Base-by-base conservation (phyloP, 2,113 vertebrate genomes). In the Trochalopteron elliotii region DNA sequence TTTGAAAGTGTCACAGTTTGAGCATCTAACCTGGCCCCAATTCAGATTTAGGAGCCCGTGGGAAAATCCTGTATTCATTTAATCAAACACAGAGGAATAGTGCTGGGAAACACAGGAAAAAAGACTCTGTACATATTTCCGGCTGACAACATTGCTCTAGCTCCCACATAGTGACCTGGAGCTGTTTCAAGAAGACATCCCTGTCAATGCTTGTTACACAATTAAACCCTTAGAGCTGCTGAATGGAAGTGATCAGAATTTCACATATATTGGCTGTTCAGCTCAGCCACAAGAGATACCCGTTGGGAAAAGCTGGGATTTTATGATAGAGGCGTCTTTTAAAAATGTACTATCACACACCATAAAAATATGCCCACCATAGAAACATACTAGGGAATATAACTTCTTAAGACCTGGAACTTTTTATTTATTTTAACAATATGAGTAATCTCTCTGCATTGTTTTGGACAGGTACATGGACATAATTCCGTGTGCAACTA, bases 21-120 rank as follows among this genome's bases (percentile, higher is more conserved):
- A 92, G 35, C 35, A 93, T 63, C 79, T 90, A 96, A 88, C 60
- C 76, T 86, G 63, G 68, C 44, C 68, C 67, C 77, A 88, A 81
- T 86, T 91, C 79, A 91, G 53, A 91, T 61, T 87, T 65, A 85
- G 67, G 35, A 93, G 67, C 47, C 53, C 3, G 1, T 85, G 78
- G 70, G 89, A 89, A 94, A 93, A 87, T 11, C 30, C 25, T 84
- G 17, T 30, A 82, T 79, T 89, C 40, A 64, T 87, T 85, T 83
- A 79, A 59, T 86, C 70, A 53, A 78, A 78, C 56, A 84, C 81
- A 91, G 83, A 91, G 31, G 11, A 35, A 87, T 14, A 72, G 16
- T 45, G 49, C 47, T 87, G 59, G 42, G 78, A 96, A 94, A 91
- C 40, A 91, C 31, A 56, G 39, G 44, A 75, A 55, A 89, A 85